Evolutionary conservation across 2,113 vertebrate species (phyloP).

Genomic region (Physeter macrocephalus): DNA sequence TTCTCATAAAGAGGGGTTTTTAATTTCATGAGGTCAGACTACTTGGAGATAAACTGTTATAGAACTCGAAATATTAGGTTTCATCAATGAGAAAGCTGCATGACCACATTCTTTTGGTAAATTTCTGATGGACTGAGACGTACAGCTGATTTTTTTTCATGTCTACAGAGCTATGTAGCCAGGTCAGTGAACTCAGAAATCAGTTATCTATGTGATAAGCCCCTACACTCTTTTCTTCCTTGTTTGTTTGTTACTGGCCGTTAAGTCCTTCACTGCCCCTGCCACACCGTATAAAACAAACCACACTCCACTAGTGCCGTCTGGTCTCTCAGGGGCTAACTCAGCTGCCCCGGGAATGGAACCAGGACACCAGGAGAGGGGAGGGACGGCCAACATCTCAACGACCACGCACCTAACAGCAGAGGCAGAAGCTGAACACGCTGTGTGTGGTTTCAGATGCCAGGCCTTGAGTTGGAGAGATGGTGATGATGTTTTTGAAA

Average conservation of each 20-base stretch:
- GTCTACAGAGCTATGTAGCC: accelerated
- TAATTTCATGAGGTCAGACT: neutral
- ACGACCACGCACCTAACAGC: accelerated
- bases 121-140: neutral
- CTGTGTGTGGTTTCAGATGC: accelerated
- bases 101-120: accelerated
- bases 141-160: neutral
- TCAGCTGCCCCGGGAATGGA: neutral
- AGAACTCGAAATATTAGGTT: neutral
- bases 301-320: accelerated
- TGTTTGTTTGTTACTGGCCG: accelerated
- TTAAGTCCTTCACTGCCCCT: neutral
- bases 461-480: neutral
- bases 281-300: accelerated
- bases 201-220: neutral
- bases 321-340: neutral
- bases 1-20: neutral
- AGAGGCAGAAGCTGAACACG: accelerated
- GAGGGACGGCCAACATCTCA: accelerated
- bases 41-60: neutral
- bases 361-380: neutral
- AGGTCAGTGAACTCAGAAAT: neutral
- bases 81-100: neutral
- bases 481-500: accelerated
- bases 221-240: neutral